A percentile compares a stretch with the other conserved stretches of the same genome.
These are phyloP conservation scores for Microvelia longipes DNA, from an alignment of 1,140 invertebrate genomes.

Conservation along the genomic window DNA sequence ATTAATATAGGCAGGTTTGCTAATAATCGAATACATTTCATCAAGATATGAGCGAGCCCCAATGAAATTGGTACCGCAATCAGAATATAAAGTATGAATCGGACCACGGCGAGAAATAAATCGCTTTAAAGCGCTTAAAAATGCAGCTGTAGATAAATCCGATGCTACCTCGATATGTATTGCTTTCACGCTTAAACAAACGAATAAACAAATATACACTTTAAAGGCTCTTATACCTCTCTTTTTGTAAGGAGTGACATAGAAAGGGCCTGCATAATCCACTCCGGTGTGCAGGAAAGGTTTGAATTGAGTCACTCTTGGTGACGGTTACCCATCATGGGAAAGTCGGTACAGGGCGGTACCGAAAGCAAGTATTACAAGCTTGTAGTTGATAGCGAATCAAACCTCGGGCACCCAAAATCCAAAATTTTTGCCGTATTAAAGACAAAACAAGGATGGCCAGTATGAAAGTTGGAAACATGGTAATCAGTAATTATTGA, in stretches of 20 bases:
- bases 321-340: neutral
- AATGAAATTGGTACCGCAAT: too few species aligned
- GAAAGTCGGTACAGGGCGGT: neutral
- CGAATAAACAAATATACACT: too few species aligned
- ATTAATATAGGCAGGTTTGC: too few species aligned
- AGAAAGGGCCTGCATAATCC: neutral
- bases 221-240: neutral
- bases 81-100: too few species aligned
- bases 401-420: neutral
- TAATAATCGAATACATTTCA: too few species aligned
- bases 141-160: too few species aligned
- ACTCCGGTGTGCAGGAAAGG: neutral
- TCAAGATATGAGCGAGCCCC: too few species aligned
- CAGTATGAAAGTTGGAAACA: neutral
- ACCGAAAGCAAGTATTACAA: neutral
- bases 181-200: too few species aligned
- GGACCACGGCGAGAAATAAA: too few species aligned
- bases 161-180: too few species aligned
- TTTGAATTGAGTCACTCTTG: neutral
- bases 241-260: neutral
- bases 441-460: neutral
- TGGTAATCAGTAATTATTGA: neutral
- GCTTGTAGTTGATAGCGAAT: neutral
- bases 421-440: neutral
- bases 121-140: too few species aligned